Evolutionary conservation across 2,113 vertebrate species (phyloP), one percentile per base, ranked within the genome.

Genomic region (Heterotilapia buettikoferi): DNA sequence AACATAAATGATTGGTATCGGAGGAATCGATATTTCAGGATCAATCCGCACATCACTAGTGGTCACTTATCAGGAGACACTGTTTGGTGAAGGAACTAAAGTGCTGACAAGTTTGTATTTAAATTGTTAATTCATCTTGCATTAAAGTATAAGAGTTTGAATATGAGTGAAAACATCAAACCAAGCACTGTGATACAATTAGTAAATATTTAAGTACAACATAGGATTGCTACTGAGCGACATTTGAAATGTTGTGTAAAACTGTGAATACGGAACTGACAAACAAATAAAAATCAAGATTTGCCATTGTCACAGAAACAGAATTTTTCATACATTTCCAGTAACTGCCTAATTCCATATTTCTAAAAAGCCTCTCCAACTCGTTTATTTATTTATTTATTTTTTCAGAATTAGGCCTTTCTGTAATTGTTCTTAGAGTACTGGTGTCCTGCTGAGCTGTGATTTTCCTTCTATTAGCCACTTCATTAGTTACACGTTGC

Each of bases 211-310:
- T 33, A 61, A 33, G 29, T 10, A 1, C 57, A 61, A 61, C 29
- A 33, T 19, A 61, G 8, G 16, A 19, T 1, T 33, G 5, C 29
- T 61, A 6, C 29, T 33, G 29, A 61, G 29, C 0, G 57, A 61
- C 26, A 4, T 33, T 61, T 61, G 57, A 61, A 61, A 61, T 61
- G 8, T 33, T 61, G 57, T 61, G 8, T 33, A 61, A 61, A 61
- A 33, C 57, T 19, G 1, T 61, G 29, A 61, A 19, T 61, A 18
- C 0, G 0, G 29, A 61, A 19, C 1, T 61, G 26, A 61, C 2
- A 61, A 61, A 61, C 57, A 2, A 61, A 61, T 61, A 31, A 61
- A 61, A 61, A 61, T 31, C 14, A 61, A 61, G 57, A 18, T 31
- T 61, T 29, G 3, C 1, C 26, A 18, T 18, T 3, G 0, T 59